Base-by-base conservation (phyloP, 2,888 invertebrate genomes). In the Oxycera nigricornis region DNA sequence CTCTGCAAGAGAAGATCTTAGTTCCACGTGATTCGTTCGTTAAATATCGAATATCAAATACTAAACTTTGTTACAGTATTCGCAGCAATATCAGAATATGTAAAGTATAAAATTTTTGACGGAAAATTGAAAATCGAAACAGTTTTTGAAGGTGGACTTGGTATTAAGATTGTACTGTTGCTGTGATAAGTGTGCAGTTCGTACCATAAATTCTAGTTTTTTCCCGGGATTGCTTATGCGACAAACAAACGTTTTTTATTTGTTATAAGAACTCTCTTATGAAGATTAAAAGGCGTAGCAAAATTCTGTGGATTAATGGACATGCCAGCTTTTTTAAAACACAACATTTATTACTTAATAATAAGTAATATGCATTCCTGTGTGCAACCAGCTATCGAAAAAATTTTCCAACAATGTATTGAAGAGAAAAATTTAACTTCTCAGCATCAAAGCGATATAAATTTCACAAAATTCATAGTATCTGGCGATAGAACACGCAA, bases 141-240 rank as follows among this genome's bases (percentile, higher is more conserved):
- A 7, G 76, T 74, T 35, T 73, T 73, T 72, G 73, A 75, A 73
- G 78, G 79, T 46, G 77, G 79, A 78, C 79, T 80, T 72, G 78
- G 78, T 72, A 80, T 79, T 76, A 79, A 79, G 77, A 78, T 80
- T 73, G 73, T 77, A 76, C 7, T 79, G 9, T 24, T 77, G 31
- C n/a, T 79, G 79, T 78, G 77, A 79, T 75, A 78, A 78, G 24
- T 79, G 79, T 75, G 35, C 11, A 35, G 35, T 22, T 67, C 67
- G 67, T 28, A 67, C 6, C n/a, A 22, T 67, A 35, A 67, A 67
- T 35, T 31, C 39, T 39, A 39, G 39, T 39, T 14, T 39, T 39
- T 39, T 39, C 9, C 39, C 39, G 39, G 39, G 39, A 7, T 9
- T 14, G 7, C 39, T 39, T 39, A 39, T 39, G 39, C 7, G 39